Evolutionary conservation across 2,888 invertebrate genomes (phyloP), one percentile per base, ranked within the genome.

Genomic region (Lasiommata megera): DNA sequence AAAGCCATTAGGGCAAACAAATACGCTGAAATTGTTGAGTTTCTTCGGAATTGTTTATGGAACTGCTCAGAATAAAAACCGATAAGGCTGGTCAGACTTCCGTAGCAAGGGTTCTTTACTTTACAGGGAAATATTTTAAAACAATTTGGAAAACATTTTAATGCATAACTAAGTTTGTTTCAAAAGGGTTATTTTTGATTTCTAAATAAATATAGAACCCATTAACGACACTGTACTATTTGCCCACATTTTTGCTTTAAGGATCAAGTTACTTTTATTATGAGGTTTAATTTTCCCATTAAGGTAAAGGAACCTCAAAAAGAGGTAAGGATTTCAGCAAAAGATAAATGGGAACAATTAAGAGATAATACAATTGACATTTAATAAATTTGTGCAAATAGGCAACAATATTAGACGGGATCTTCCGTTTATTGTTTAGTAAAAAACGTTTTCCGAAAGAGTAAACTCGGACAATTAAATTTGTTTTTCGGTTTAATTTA

Each of bases 341-440:
- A 51, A 61, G 47, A 59, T 57, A 58, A 55, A 64, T 56, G 56
- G 34, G 56, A 56, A 54, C 55, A 60, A 61, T 63, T 37, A 48
- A 12, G 12, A 48, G 23, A 48, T 37, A 48, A 48, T 37, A 37
- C 48, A 48, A 48, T 37, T 48, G 48, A 48, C 48, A 36, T 48
- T 37, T 18, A 48, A 46, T 11, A 46, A 46, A 31, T 31, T 31
- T 31, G 14, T 31, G 31, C 11, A 31, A 31, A 9, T 9, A 31
- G 29, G 1, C 29, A 16, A 17, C 31, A 11, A 16, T 46, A 16
- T 31, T 31, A 46, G 31, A 46, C 16, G 16, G 46, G 12, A 6
- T 31, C 16, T 46, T 28, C 16, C 29, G 29, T 31, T 31, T 16
- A 9, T 31, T 29, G 14, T 44, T 29, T 29, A 9, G 8, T 44